Percentiles rank a stretch among this genome's conserved stretches.
Conservation (phyloP, 35 echinoderm and acorn worm genomes). For the Acanthaster planci region DNA sequence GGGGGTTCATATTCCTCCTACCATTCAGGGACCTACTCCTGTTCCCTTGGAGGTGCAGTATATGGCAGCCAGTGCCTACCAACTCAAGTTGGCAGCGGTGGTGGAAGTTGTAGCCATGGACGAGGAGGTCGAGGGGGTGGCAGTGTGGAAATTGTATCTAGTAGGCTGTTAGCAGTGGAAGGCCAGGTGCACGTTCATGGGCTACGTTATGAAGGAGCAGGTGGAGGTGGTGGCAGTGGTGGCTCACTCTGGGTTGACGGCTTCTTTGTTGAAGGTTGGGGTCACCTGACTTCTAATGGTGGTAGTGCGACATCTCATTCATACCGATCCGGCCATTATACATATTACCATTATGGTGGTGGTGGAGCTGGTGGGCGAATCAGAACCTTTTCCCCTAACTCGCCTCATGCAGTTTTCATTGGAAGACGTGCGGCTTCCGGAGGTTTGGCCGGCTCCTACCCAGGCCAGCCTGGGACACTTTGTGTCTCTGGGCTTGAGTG, state of each 20-base stretch:
- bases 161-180: slow-evolving; percentile 51
- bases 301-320: slow-evolving; percentile 31
- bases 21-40: background rate
- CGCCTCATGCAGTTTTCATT: slow-evolving; percentile 33
- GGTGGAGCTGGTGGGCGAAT: slow-evolving; percentile 67
- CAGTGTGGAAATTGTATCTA: slow-evolving; percentile 48
- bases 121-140: slow-evolving; percentile 63
- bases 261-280: slow-evolving; percentile 71
- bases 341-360: slow-evolving; percentile 53
- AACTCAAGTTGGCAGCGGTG: slow-evolving; percentile 70
- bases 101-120: slow-evolving; percentile 2
- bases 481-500: slow-evolving; percentile 51
- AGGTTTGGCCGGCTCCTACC: background rate
- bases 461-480: slow-evolving; percentile 46
- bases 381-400: slow-evolving; percentile 58
- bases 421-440: background rate
- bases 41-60: background rate
- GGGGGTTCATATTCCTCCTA: too few species aligned
- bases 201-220: background rate
- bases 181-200: slow-evolving; percentile 48
- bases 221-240: slow-evolving; percentile 77
- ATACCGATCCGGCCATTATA: background rate
- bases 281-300: slow-evolving; percentile 47
- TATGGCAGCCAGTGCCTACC: slow-evolving; percentile 68
- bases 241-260: slow-evolving; percentile 85